Percentiles rank a stretch among this genome's conserved stretches.
These are phyloP conservation scores for Romanogobio albipinnatus DNA, from an alignment of 2,113 vertebrate species.

Conservation along the genomic window DNA sequence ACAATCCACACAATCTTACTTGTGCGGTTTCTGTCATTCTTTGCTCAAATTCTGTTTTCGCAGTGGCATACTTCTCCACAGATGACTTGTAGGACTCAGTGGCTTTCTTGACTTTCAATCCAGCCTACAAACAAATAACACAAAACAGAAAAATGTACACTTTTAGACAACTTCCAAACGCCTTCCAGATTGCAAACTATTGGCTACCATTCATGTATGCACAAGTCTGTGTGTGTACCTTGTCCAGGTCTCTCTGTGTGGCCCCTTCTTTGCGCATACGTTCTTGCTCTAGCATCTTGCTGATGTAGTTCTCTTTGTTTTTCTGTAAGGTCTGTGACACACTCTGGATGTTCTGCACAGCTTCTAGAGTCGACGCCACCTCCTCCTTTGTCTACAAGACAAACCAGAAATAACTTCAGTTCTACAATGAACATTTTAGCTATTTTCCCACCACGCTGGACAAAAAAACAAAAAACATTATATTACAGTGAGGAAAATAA, in stretches of 20 bases:
- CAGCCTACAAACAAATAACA: constrained; percentile 78
- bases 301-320: constrained; percentile 94
- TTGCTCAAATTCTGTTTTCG: constrained; percentile 95
- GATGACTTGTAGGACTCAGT: constrained; percentile 92
- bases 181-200: not conserved
- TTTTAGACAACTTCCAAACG: not conserved
- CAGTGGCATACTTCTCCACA: constrained; percentile 92
- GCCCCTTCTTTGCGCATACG: constrained; percentile 95
- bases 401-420: not conserved
- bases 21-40: constrained; percentile 96
- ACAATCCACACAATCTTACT: constrained; percentile 69
- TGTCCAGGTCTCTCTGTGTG: constrained; percentile 93
- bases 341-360: constrained; percentile 94
- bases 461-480: no score
- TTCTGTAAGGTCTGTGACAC: constrained; percentile 93
- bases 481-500: no score
- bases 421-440: not conserved
- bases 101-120: constrained; percentile 95
- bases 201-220: not conserved
- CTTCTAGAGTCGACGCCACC: constrained; percentile 93
- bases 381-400: constrained; percentile 91
- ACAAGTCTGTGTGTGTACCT: constrained; percentile 73
- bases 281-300: constrained; percentile 92
- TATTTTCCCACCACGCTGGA: no score
- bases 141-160: not conserved